These are phyloP conservation scores for Clusia tigrina DNA, from an alignment of 2,888 invertebrate species.

Conservation along the genomic window DNA sequence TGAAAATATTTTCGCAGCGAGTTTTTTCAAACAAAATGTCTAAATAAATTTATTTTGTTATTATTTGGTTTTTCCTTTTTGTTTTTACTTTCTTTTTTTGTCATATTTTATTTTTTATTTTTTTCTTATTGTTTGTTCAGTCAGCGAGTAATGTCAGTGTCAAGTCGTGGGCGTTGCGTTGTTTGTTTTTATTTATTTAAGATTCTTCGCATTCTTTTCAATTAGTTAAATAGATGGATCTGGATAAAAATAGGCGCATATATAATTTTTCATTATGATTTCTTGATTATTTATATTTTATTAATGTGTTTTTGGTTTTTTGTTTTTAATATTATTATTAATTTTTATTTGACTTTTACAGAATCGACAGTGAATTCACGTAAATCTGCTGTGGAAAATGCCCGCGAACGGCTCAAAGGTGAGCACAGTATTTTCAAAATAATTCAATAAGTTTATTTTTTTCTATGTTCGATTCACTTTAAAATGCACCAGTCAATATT, in stretches of 20 bases:
- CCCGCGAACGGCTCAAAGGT: constrained; percentile 54
- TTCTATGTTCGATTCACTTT: too few species aligned
- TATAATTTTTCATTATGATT: background rate
- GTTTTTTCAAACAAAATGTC: background rate
- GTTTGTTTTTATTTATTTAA: too few species aligned
- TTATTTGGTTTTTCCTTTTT: constrained; percentile 7
- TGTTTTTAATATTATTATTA: constrained; percentile 13
- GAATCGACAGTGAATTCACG: constrained; percentile 56
- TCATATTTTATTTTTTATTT: background rate
- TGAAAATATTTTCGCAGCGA: background rate
- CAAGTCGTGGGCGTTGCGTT: constrained; percentile 47
- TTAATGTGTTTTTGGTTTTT: constrained; percentile 12
- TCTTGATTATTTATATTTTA: constrained; percentile 8
- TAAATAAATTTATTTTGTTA: constrained; percentile 4
- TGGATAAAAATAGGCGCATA: background rate
- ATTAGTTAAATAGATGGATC: background rate
- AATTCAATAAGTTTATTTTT: too few species aligned
- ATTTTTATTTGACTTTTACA: constrained; percentile 36
- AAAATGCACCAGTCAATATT: too few species aligned
- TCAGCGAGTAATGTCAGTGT: constrained; percentile 49
- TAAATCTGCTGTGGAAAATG: constrained; percentile 50
- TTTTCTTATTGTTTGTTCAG: constrained; percentile 4
- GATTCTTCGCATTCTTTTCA: background rate
- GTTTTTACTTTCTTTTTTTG: background rate
- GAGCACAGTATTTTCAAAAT: constrained; percentile 30